These are phyloP conservation scores for Orycteropus afer DNA, from an alignment of 2,113 vertebrate genomes.

Conservation along the genomic window DNA sequence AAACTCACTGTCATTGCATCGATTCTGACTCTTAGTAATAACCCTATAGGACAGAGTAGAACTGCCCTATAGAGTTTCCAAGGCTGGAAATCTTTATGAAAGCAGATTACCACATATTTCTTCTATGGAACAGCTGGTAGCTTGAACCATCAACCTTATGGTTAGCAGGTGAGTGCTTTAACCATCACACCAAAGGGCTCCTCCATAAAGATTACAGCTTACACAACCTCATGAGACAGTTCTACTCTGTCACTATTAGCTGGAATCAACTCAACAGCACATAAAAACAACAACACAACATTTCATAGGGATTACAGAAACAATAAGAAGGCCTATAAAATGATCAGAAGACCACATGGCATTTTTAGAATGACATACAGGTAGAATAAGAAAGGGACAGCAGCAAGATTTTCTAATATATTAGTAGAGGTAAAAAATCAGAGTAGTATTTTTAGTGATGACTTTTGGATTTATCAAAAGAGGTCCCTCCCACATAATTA, in stretches of 20 bases:
- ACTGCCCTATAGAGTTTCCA: not conserved
- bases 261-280: too few species aligned
- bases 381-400: not conserved
- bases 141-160: not conserved
- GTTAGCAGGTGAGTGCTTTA: not conserved
- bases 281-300: too few species aligned
- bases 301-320: not conserved
- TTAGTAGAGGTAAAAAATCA: not conserved
- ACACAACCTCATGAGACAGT: not conserved
- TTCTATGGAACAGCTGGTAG: not conserved
- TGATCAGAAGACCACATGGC: not conserved
- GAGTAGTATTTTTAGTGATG: not conserved
- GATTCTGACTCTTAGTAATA: not conserved
- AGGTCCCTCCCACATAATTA: not conserved
- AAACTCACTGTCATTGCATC: not conserved
- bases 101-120: not conserved
- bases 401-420: not conserved
- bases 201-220: not conserved
- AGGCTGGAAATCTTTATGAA: not conserved
- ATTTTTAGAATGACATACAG: not conserved
- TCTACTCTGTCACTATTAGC: not conserved
- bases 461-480: not conserved
- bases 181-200: not conserved
- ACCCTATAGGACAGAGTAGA: not conserved
- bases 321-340: slow-evolving; percentile 43